phyloP scores from a whole-genome alignment of 2,797 vertebrate genomes.

The Falco concolor region DNA sequence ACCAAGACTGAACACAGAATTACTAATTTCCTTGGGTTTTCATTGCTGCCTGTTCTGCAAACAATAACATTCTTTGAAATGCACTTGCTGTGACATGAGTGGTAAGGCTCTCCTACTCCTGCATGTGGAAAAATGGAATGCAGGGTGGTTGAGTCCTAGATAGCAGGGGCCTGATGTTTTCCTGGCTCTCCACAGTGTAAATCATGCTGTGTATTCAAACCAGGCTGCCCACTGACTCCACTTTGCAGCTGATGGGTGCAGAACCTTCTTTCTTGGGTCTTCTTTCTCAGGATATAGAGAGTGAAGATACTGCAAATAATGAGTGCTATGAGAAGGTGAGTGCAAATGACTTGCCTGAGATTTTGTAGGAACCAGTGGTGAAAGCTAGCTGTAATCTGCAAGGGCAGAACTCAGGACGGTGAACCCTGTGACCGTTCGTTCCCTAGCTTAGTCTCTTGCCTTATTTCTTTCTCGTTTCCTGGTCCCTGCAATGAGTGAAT shows the following conservation, averaged over 20 bases:
- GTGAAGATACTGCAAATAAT: neutral
- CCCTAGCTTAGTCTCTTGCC: neutral
- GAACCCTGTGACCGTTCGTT: neutral
- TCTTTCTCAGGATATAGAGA: neutral
- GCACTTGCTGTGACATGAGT: neutral
- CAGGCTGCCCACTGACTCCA: neutral
- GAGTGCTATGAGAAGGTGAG: neutral
- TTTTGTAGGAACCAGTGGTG: neutral
- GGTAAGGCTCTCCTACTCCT: neutral
- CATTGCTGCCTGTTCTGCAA: neutral
- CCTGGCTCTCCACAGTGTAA: neutral
- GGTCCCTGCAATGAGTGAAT: neutral
- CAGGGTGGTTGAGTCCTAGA: neutral
- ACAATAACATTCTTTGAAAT: accelerated
- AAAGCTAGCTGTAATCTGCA: neutral
- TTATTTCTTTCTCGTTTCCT: neutral
- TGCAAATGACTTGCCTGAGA: neutral
- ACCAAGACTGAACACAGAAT: neutral
- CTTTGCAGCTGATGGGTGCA: neutral
- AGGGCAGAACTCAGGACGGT: neutral
- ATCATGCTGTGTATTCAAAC: neutral
- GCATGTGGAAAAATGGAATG: neutral
- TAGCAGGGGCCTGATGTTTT: neutral
- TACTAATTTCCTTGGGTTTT: neutral
- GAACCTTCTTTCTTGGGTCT: neutral